Percentiles rank a stretch among this genome's conserved stretches.
These are phyloP conservation scores for Zaprionus tsacasi DNA, from an alignment of 1,140 invertebrate species.

Conservation along the genomic window DNA sequence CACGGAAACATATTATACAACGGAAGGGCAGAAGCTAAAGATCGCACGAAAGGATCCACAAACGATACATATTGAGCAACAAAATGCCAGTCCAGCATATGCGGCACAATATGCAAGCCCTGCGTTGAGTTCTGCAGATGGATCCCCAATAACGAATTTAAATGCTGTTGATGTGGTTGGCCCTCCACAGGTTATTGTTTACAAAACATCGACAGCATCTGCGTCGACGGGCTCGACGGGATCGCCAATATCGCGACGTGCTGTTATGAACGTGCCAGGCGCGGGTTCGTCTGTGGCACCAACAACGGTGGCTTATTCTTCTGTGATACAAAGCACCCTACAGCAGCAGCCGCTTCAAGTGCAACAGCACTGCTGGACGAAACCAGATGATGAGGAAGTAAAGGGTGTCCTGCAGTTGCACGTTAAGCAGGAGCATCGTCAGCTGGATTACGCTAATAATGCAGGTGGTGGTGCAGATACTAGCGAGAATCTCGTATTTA, in stretches of 20 bases:
- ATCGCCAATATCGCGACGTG: constrained; percentile 68
- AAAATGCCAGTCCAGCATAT: constrained; percentile 73
- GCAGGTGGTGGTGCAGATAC: constrained; percentile 42
- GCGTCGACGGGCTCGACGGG: constrained; percentile 24
- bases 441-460: constrained; percentile 68
- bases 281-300: constrained; percentile 77
- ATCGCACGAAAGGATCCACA: constrained; percentile 69
- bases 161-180: constrained; percentile 64
- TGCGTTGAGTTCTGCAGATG: constrained; percentile 73
- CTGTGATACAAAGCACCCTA: constrained; percentile 84
- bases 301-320: constrained; percentile 80
- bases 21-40: constrained; percentile 72
- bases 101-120: constrained; percentile 76
- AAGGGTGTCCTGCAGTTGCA: constrained; percentile 80
- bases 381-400: constrained; percentile 76
- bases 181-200: constrained; percentile 78
- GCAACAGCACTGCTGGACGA: constrained; percentile 72
- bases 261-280: constrained; percentile 70
- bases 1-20: constrained; percentile 66
- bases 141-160: constrained; percentile 79
- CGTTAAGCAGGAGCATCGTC: constrained; percentile 78
- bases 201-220: constrained; percentile 62
- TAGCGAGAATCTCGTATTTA: constrained; percentile 79
- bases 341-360: constrained; percentile 68
- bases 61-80: constrained; percentile 66